Evolutionary conservation across 92 coral and sea anemone species (phyloP), one percentile per base, ranked within the genome.

Genomic region (Phenganax stokvisi): DNA sequence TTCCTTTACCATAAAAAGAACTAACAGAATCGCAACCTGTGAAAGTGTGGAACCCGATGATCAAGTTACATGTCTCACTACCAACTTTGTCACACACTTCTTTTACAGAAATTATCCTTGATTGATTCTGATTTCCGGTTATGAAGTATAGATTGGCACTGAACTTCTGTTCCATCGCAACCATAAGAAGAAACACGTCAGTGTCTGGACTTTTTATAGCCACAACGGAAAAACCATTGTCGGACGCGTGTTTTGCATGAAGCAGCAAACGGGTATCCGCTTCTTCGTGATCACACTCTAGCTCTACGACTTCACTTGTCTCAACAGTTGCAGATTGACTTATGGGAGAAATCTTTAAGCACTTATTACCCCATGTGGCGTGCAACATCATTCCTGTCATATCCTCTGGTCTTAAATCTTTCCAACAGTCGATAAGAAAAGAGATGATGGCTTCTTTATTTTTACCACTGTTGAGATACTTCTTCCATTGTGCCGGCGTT

Each of bases 141-240:
- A 73, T 15, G 28, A 73, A 73, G 15, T 15, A 52, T 12, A 73
- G 29, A 56, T 56, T 47, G 11, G 77, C 61, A 13, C 30, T 15
- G 12, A 73, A 51, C 51, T 15, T 20, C 59, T 2, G 58, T 73
- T 73, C 8, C 77, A 73, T 73, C 59, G 0, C 60, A 0, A 73
- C 77, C 77, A 73, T 73, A 16, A 73, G 59, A 56, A 25, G 30
- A 73, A 52, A 73, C 44, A 73, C 77, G 27, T 52, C 77, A 51
- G 77, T 52, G 16, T 73, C 77, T 73, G 77, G 77, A 73, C 77
- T 73, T 73, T 73, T 73, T 37, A 73, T 73, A 20, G 16, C 77
- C 44, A 73, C 77, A 56, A 15, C 62, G 9, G 29, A 8, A 51
- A 9, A 73, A 5, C 30, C 62, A 52, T 56, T 52, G 61, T 73